phyloP scores from a whole-genome alignment of 2,888 invertebrate genomes.

The Cactoblastis cactorum region DNA sequence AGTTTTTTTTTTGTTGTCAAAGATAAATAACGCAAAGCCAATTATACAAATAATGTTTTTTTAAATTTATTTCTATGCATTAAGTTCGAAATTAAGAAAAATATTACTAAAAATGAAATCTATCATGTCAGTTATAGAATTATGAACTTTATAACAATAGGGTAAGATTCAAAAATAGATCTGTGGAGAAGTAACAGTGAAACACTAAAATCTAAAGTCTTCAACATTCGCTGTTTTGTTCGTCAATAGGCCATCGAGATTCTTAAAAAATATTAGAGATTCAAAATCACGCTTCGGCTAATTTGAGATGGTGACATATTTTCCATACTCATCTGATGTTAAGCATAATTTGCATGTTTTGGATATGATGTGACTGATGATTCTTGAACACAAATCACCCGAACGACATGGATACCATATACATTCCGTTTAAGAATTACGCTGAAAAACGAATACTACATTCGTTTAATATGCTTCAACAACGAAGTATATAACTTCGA shows the following conservation, averaged over 20 bases:
- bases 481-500: too few relatives aligned
- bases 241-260: constrained; percentile 6
- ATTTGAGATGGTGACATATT: too few relatives aligned
- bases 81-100: background rate
- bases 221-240: constrained; percentile 44
- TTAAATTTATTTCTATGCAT: too few relatives aligned
- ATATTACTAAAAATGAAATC: background rate
- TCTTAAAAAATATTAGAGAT: background rate
- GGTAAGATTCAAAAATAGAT: constrained; percentile 46
- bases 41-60: too few relatives aligned
- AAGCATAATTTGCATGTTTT: too few relatives aligned
- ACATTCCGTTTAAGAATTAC: background rate
- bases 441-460: background rate
- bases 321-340: too few relatives aligned
- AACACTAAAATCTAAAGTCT: constrained; percentile 36
- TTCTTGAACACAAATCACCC: constrained; percentile 10
- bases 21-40: too few relatives aligned
- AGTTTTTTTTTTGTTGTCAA: too few relatives aligned
- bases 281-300: too few relatives aligned
- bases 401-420: background rate
- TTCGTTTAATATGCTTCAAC: too few relatives aligned
- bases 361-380: background rate
- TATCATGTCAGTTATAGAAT: background rate
- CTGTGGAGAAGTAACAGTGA: constrained; percentile 33
- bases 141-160: constrained; percentile 29